These are phyloP conservation scores for Andrena haemorrhoa DNA, from an alignment of 2,888 invertebrate species.

Conservation along the genomic window DNA sequence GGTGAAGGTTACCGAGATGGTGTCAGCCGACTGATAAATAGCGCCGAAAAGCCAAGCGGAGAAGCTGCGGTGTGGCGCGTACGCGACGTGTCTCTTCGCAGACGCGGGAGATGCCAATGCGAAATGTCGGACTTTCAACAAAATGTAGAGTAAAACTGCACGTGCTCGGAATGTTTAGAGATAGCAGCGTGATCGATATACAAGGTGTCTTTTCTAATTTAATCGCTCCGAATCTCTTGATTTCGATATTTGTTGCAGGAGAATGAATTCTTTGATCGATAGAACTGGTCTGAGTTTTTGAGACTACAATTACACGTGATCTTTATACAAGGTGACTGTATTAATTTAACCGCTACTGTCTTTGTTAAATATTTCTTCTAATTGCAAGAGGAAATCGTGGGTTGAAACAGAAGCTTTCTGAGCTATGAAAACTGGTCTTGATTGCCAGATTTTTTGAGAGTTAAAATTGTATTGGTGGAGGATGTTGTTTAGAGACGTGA, in stretches of 20 bases:
- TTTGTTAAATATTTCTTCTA: no score
- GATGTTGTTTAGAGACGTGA: no score
- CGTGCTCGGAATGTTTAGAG: background rate
- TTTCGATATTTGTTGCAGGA: background rate
- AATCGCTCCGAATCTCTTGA: background rate
- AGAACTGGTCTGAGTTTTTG: no score
- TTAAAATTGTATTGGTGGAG: no score
- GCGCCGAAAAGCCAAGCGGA: conserved; percentile 21
- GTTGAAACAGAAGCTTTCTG: no score
- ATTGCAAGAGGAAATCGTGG: no score
- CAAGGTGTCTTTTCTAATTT: background rate
- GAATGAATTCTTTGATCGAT: background rate
- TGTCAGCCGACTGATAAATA: conserved; percentile 25
- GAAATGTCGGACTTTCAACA: background rate
- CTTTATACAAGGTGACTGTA: no score
- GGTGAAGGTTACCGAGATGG: conserved; percentile 56
- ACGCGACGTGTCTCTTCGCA: background rate
- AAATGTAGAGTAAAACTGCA: conserved; percentile 18
- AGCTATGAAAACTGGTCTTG: no score
- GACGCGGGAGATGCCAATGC: conserved; percentile 8
- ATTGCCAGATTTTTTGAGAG: no score
- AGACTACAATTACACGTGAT: no score
- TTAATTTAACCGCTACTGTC: no score
- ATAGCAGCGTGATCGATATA: background rate
- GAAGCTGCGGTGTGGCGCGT: background rate